Evolutionary conservation across 2,113 vertebrate genomes (phyloP), one percentile per base, ranked within the genome.

Genomic region (Pandion haliaetus): DNA sequence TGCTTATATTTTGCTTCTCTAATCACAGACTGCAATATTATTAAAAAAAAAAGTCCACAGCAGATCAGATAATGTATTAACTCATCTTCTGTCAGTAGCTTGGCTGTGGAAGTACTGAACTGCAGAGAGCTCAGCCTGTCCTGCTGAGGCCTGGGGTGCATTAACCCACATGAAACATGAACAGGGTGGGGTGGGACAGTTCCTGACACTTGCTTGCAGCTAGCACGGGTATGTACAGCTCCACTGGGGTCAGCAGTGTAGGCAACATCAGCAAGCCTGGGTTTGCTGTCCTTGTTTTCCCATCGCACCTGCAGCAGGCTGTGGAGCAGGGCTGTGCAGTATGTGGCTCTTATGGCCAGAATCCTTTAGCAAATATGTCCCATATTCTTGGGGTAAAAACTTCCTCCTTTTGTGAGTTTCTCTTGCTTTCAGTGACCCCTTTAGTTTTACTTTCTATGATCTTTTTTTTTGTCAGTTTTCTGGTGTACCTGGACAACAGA

Each of bases 271-370:
- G 12, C 81, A 44, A 45, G 38, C 18, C 40, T 65, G 61, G 8
- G 25, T 86, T 62, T 47, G 14, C 42, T 82, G 15, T 73, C 42
- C 26, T 42, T 67, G 29, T 24, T 72, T 78, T 67, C 42, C 47
- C 12, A 4, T 47, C 7, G 10, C 42, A 58, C 21, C 13, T 28
- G 40, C 50, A 86, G 54, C 31, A 72, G 25, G 11, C 25, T 50
- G 52, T 59, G 29, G 45, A 61, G 18, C 23, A 36, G 13, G 77
- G 34, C 55, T 34, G 15, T 78, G 19, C 18, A 34, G 29, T 29
- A 14, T 0, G 0, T 52, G 55, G 34, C 5, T 32, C 10, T 58
- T 38, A 23, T 4, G 24, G 24, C 13, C 1, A 1, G 61, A 66
- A 40, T 45, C 26, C 44, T 70, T 62, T 34, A 25, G 49, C 26